Evolutionary conservation across 2,113 vertebrate genomes (phyloP), one percentile per base, ranked within the genome.

Genomic region (Larimichthys polyactis): DNA sequence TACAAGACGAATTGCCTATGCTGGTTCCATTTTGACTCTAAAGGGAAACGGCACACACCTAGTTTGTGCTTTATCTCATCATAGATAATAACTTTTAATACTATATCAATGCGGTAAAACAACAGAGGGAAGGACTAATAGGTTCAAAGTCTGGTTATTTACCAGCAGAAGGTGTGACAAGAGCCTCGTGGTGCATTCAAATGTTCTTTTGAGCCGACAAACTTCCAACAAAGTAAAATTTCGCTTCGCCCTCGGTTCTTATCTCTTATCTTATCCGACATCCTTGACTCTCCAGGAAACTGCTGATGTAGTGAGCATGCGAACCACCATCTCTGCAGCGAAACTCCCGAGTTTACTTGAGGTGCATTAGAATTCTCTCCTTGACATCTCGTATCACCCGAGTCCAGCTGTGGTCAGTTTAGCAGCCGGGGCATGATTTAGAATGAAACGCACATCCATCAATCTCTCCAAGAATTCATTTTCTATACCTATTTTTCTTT

Each of bases 331-430:
- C 36, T 17, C 62, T 40, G 29, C 32, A 12, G 3, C 14, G 29
- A 55, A 46, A 12, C 22, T 3, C 20, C 20, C 11, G 15, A 57
- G 2, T 57, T 60, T 46, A 59, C 19, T 17, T 15, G 6, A 40
- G 65, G 15, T 27, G 40, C 62, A 74, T 85, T 79, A 10, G 51
- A 67, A 82, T 78, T 80, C 71, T 52, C 71, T 12, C 65, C 72
- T 36, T 60, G 58, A 59, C 52, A 14, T 79, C 48, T 71, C 32
- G 2, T 22, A 64, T 78, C 59, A 19, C 64, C 63, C 4, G 14
- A 75, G 11, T 71, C 54, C 75, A 62, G 57, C 8, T 78, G 55
- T 71, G 77, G 66, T 84, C 81, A 68, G 40, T 86, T 76, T 74
- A 84, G 87, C 69, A 71, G 75, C 74, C 83, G 46, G 54, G 20